These are phyloP conservation scores for Oryzias woworae DNA, from an alignment of 2,113 vertebrate genomes.

Conservation along the genomic window DNA sequence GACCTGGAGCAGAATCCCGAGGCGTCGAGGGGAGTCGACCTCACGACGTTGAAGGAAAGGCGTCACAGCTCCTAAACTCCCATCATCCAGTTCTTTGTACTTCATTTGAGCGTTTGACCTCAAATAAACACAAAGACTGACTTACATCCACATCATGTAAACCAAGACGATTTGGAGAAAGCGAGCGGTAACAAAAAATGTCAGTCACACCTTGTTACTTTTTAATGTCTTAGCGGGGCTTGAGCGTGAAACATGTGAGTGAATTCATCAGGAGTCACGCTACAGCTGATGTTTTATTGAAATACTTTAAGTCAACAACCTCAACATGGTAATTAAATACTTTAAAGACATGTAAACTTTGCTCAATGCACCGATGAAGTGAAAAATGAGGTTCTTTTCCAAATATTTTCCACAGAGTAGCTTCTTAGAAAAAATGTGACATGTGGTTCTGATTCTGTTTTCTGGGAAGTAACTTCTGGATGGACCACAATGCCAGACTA, in stretches of 20 bases:
- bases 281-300: not conserved
- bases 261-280: conserved; percentile 5
- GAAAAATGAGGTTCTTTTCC: conserved; percentile 30
- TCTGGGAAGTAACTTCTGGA: conserved; percentile 32
- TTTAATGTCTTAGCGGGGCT: conserved; percentile 3
- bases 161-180: conserved; percentile 6
- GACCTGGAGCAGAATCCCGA: not conserved
- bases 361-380: conserved; percentile 12
- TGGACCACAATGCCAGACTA: conserved; percentile 2
- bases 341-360: conserved; percentile 4
- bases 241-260: conserved; percentile 4
- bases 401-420: conserved; percentile 16
- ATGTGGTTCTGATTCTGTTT: conserved; percentile 59
- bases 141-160: not conserved
- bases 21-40: not conserved
- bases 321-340: not conserved
- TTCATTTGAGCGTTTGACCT: conserved; percentile 3
- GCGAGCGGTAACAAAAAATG: not conserved
- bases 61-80: not conserved
- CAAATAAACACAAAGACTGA: conserved; percentile 1
- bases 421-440: conserved; percentile 20
- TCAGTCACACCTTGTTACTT: conserved; percentile 16
- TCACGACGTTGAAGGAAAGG: conserved; percentile 10
- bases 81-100: not conserved
- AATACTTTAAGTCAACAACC: conserved; percentile 4